Conservation (phyloP, 1,140 invertebrate species). For the Tetraneura akinire region DNA sequence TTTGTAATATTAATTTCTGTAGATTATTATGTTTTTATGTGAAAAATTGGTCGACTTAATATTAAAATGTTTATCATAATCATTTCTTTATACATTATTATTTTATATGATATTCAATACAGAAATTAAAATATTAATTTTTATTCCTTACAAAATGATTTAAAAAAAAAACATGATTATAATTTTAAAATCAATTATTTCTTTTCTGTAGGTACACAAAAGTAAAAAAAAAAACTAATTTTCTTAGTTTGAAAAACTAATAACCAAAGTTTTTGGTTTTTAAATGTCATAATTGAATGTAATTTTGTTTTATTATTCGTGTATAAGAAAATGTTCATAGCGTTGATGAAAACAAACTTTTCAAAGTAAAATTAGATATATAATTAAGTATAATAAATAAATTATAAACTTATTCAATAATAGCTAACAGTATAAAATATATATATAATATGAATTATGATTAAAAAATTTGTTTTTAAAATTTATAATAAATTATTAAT, state of each 20-base stretch:
- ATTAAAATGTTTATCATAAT: too few relatives aligned
- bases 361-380: background rate
- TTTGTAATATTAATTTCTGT: background rate
- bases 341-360: background rate
- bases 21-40: background rate
- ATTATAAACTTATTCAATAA: background rate
- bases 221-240: background rate
- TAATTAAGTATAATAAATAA: background rate
- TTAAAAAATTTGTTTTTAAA: too few relatives aligned
- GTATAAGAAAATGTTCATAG: background rate
- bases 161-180: background rate
- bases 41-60: too few relatives aligned
- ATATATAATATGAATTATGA: background rate
- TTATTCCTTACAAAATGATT: background rate
- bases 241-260: background rate
- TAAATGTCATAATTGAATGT: slow-evolving; percentile 18
- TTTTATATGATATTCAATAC: too few relatives aligned
- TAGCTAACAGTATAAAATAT: background rate
- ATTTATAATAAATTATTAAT: too few relatives aligned
- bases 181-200: too few relatives aligned
- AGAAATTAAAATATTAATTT: background rate
- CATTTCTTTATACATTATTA: too few relatives aligned
- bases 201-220: too few relatives aligned
- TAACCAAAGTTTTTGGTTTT: background rate
- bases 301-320: slow-evolving; percentile 15